Conservation (phyloP, 2,113 vertebrate genomes). For the Hydropotes inermis region DNA sequence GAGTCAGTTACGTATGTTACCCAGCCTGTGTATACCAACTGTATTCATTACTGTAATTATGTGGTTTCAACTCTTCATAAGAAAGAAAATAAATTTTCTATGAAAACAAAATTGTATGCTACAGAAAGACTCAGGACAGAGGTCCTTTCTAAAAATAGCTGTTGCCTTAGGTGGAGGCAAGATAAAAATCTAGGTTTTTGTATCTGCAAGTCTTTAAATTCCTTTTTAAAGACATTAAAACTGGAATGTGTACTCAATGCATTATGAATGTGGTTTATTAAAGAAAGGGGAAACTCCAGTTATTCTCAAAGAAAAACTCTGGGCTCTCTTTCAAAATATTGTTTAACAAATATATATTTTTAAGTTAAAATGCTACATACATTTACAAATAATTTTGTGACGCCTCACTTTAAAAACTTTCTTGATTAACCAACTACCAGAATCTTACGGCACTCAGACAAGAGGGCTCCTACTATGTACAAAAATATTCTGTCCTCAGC, state of each 20-base stretch:
- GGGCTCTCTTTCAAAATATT: neutral
- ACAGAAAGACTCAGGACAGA: neutral
- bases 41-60: neutral
- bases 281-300: neutral
- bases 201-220: neutral
- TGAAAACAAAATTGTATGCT: conserved; percentile 15
- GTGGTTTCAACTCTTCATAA: neutral
- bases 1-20: neutral
- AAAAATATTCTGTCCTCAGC: neutral
- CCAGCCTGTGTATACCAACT: neutral
- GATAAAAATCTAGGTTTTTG: neutral
- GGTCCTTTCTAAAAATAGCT: neutral
- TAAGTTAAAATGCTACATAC: neutral
- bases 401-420: neutral
- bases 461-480: neutral
- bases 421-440: neutral
- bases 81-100: neutral
- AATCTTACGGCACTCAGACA: neutral
- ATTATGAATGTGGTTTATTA: conserved; percentile 10
- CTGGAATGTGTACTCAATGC: neutral
- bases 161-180: neutral
- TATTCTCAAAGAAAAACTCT: neutral
- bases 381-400: conserved; percentile 11
- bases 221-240: conserved; percentile 26
- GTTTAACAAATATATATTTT: neutral